Evolutionary conservation across 2,888 invertebrate genomes (phyloP), one percentile per base, ranked within the genome.

Genomic region (Rambutsinella grinnellia): DNA sequence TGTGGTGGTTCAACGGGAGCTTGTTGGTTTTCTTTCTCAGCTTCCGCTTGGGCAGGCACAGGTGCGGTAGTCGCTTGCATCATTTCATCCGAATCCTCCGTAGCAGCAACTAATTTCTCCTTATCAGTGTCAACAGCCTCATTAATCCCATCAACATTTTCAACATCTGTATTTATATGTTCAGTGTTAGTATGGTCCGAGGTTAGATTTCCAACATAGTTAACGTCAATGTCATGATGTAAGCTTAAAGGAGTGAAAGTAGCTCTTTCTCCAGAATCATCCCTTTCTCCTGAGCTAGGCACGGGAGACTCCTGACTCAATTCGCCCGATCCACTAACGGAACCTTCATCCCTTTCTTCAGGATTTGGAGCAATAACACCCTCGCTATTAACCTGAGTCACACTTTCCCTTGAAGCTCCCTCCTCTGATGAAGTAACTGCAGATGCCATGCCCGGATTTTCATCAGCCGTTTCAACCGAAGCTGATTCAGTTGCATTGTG

Each of bases 181-280:
- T 82, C 82, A 3, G 76, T 66, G 24, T 77, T 78, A 13, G 49
- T 23, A 0, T 44, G 24, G 24, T 82, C 79, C 53, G 75, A 79
- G 3, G 77, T 79, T 5, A 74, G 62, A 49, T 72, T 69, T 23
- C 65, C 79, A 26, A 67, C 24, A 17, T 79, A 44, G 61, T 82
- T 82, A 10, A 82, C 77, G 24, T 76, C 57, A 19, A 80, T 81
- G 54, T 82, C 82, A 47, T 80, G 76, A 2, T 56, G 60, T 21
- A 81, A 67, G 56, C 79, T 81, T 2, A 66, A 26, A 0, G 80
- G 74, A 23, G 51, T 8, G 3, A 70, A 27, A 21, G 79, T 81
- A 0, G 81, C 80, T 3, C 46, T 49, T 36, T 76, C 78, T 51
- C 60, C 79, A 24, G 62, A 57, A 5, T 65, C 62, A 8, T 24